These are phyloP conservation scores for Physella acuta DNA, from an alignment of 1,140 invertebrate genomes.

Conservation along the genomic window DNA sequence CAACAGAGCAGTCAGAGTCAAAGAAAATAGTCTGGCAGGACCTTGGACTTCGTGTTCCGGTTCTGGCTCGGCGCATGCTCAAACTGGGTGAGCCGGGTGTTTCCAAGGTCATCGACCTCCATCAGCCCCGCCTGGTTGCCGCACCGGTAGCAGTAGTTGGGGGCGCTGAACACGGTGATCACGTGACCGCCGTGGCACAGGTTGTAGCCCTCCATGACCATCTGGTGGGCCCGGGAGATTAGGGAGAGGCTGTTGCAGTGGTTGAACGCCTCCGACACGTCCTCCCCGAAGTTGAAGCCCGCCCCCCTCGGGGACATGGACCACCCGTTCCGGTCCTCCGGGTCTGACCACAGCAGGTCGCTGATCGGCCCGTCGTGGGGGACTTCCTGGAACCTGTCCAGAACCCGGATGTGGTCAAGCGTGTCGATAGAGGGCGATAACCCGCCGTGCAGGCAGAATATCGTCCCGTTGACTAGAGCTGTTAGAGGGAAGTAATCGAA, in stretches of 20 bases:
- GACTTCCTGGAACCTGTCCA: conserved; percentile 98
- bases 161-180: conserved; percentile 98
- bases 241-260: conserved; percentile 97
- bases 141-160: conserved; percentile 99
- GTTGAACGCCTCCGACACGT: conserved; percentile 99
- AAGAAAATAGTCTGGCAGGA: conserved; percentile 23
- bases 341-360: conserved; percentile 86
- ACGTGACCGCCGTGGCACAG: conserved; percentile 99
- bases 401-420: conserved; percentile 95
- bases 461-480: conserved; percentile 87
- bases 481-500: conserved; percentile 99
- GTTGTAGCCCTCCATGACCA: conserved; percentile 95
- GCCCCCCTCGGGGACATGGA: conserved; percentile 98
- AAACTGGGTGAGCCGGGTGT: conserved; percentile 87
- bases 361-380: conserved; percentile 96
- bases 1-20: neutral
- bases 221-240: conserved; percentile 97
- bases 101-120: conserved; percentile 99
- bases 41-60: neutral
- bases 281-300: conserved; percentile 98
- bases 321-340: conserved; percentile 95
- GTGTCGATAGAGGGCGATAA: conserved; percentile 98
- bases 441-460: conserved; percentile 99
- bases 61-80: conserved; percentile 13
- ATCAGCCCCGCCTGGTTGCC: conserved; percentile 99